Percentiles rank a stretch among this genome's conserved stretches.
phyloP scores from a whole-genome alignment of 53 echinoderm and acorn worm genomes.

The Holothuria scabra region DNA sequence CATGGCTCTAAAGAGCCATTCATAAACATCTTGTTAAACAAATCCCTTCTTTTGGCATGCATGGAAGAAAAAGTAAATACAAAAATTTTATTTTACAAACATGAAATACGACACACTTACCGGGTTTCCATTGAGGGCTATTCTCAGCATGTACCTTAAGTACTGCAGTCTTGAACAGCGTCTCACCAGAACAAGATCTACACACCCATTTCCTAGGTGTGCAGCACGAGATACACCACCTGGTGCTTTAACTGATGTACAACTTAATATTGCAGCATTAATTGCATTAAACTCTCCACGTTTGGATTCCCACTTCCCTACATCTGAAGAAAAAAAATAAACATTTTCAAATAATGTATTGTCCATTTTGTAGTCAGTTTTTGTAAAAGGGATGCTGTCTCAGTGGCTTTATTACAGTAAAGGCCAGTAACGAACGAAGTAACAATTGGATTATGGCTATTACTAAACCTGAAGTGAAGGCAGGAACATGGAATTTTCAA shows the following conservation, averaged over 20 bases:
- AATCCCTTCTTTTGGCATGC: too few species aligned
- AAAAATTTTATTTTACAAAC: too few species aligned
- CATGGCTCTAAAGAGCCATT: too few species aligned
- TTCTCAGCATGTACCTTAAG: conserved; percentile 79
- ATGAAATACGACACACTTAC: conserved; percentile 54
- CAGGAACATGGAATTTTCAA: too few species aligned
- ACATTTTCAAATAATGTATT: not conserved
- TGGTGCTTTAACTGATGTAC: conserved; percentile 73
- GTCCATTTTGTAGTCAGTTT: too few species aligned
- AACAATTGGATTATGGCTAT: too few species aligned
- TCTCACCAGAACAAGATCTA: conserved; percentile 89
- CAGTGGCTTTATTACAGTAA: too few species aligned
- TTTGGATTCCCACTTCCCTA: conserved; percentile 66
- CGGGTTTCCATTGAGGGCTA: conserved; percentile 80
- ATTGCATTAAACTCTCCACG: conserved; percentile 79
- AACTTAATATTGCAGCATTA: conserved; percentile 85
- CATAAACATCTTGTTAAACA: too few species aligned
- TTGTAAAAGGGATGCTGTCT: too few species aligned
- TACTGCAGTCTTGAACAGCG: conserved; percentile 87
- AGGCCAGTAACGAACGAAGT: too few species aligned
- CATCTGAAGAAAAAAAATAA: conserved; percentile 36
- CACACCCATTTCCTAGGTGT: conserved; percentile 93
- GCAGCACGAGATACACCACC: conserved; percentile 86
- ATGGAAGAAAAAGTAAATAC: too few species aligned
- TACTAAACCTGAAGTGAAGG: too few species aligned